Evolutionary conservation across 1,140 invertebrate genomes (phyloP).

Genomic region (Bicyclus anynana): DNA sequence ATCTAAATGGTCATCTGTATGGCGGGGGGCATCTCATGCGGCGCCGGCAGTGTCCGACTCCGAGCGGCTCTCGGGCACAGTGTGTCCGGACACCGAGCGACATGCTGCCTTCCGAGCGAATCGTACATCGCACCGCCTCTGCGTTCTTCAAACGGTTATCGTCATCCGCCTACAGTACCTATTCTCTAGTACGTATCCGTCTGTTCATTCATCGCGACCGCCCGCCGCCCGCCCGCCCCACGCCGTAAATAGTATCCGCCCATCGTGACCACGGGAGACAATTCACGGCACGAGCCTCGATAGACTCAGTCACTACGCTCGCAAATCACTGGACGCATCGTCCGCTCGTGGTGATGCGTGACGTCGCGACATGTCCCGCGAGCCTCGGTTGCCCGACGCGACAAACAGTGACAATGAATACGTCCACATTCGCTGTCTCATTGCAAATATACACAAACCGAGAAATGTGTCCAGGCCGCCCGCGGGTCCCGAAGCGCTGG

Average conservation of each 20-base stretch:
- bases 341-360: conserved; percentile 52
- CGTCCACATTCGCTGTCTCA: conserved; percentile 66
- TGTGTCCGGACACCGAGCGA: conserved; percentile 47
- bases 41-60: too few relatives aligned
- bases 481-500: conserved; percentile 34
- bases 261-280: conserved; percentile 49
- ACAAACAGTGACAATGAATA: conserved; percentile 52
- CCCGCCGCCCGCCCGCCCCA: conserved; percentile 51
- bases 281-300: conserved; percentile 41
- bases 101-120: conserved; percentile 63
- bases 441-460: conserved; percentile 70
- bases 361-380: conserved; percentile 49
- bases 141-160: conserved; percentile 64
- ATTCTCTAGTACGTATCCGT: conserved; percentile 67
- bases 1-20: too few relatives aligned
- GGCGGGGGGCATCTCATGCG: conserved; percentile 52
- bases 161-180: conserved; percentile 59
- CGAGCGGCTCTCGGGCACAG: too few relatives aligned
- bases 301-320: conserved; percentile 42
- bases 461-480: conserved; percentile 72
- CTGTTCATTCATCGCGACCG: conserved; percentile 62
- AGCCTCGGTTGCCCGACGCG: conserved; percentile 41
- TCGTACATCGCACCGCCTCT: conserved; percentile 52
- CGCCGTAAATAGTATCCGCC: conserved; percentile 67
- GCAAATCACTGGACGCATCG: conserved; percentile 55